These are phyloP conservation scores for Sitta europaea DNA, from an alignment of 2,113 vertebrate species.

Conservation along the genomic window DNA sequence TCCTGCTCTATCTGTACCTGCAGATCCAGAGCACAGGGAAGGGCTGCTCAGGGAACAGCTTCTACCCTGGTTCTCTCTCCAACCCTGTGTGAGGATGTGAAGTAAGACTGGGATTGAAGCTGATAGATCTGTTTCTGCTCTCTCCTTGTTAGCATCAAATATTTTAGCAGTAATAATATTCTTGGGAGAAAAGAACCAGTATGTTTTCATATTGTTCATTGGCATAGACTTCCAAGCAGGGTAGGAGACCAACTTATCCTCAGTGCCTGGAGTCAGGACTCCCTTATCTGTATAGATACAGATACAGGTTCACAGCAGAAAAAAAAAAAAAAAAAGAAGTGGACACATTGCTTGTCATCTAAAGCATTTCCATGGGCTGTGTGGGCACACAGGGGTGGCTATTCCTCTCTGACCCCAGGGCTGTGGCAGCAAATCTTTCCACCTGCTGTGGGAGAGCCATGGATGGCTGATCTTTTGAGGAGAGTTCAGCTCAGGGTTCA, in stretches of 20 bases:
- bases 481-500: background rate
- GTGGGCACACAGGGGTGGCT: accelerated
- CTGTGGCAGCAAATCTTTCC: background rate
- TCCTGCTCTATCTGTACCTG: background rate
- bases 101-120: background rate
- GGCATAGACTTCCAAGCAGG: background rate
- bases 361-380: background rate
- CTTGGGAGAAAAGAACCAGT: background rate
- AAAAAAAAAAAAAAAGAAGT: background rate
- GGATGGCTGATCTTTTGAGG: background rate
- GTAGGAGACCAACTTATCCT: background rate
- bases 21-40: background rate
- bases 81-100: accelerated
- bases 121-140: background rate
- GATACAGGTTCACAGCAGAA: background rate
- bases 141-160: background rate
- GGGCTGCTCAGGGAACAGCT: background rate
- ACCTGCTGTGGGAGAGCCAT: background rate
- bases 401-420: background rate
- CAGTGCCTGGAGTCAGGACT: background rate
- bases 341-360: accelerated
- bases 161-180: background rate
- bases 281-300: background rate
- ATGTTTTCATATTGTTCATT: background rate
- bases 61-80: background rate